phyloP scores from a whole-genome alignment of 2,888 invertebrate genomes.

The Agrotis puta region DNA sequence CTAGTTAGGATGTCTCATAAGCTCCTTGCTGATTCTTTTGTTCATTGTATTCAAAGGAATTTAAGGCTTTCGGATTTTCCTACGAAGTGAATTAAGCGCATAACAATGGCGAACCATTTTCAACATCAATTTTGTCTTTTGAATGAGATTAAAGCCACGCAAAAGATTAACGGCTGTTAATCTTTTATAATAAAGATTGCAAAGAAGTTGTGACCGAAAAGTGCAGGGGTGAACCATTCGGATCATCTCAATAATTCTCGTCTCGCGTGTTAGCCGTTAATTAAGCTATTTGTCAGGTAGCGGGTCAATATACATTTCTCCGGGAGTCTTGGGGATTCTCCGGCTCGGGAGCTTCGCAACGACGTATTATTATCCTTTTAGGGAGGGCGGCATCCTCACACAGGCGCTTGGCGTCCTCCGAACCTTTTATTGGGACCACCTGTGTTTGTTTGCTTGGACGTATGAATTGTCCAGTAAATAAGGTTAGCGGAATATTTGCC shows the following conservation, averaged over 20 bases:
- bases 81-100: slow-evolving; percentile 57
- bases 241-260: slow-evolving; percentile 84
- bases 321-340: slow-evolving; percentile 82
- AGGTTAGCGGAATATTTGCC: slow-evolving; percentile 88
- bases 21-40: slow-evolving; percentile 78
- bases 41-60: slow-evolving; percentile 80
- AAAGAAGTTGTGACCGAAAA: slow-evolving; percentile 55
- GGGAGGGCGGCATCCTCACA: slow-evolving; percentile 88
- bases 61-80: slow-evolving; percentile 64
- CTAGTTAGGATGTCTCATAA: slow-evolving; percentile 78
- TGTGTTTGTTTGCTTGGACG: slow-evolving; percentile 87
- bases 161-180: slow-evolving; percentile 20
- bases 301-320: slow-evolving; percentile 89
- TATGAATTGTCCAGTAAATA: slow-evolving; percentile 91
- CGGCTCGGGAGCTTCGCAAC: slow-evolving; percentile 83
- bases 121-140: slow-evolving; percentile 48
- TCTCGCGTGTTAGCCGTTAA: slow-evolving; percentile 88
- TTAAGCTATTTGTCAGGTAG: slow-evolving; percentile 90
- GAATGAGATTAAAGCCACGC: slow-evolving; percentile 6
- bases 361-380: slow-evolving; percentile 91
- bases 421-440: slow-evolving; percentile 90
- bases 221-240: slow-evolving; percentile 76
- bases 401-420: slow-evolving; percentile 81
- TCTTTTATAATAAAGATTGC: slow-evolving; percentile 52
- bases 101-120: slow-evolving; percentile 53